Base-by-base conservation (phyloP, 2,797 vertebrate species). In the Danio jaintianensis region DNA sequence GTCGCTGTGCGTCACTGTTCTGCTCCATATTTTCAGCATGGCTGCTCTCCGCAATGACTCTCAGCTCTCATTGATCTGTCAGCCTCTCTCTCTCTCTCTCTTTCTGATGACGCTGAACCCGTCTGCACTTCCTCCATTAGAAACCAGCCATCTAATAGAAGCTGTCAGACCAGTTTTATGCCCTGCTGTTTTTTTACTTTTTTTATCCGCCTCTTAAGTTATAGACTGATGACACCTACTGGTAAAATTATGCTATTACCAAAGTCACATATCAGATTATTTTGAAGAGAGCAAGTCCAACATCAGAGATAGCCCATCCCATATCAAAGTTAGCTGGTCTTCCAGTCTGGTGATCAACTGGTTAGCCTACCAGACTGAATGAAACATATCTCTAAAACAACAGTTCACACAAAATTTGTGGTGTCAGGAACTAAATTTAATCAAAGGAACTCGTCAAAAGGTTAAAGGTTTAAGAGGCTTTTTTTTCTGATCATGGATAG, bases 11-110 rank as follows among this genome's bases (percentile, higher is more conserved):
- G 91, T 93, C 92, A 93, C 87, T 85, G 88, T 89, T 90, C 87
- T 90, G 91, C 88, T 92, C 89, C 88, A 90, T 90, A 90, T 90
- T 92, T 93, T 93, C 89, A 89, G 90, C 92, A 92, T 93, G 93
- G 92, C 92, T 93, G 92, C 90, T 92, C 92, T 91, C 88, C 87
- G 92, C 89, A 82, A 90, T 93, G 84, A 85, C 90, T 90, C 89
- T 87, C 86, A 92, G 45, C 48, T 6, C 36, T 48, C 68, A 87
- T 80, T 69, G 80, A 78, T 80, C 75, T 47, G 77, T 68, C 69
- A 79, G 73, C 68, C 79, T 81, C 58, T 75, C 56, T 78, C 47
- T 62, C 50, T 29, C n/a, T n/a, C 79, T 81, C 58, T 75, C 56
- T 78, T 47, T 62, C 50, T 55, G 56, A 79, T 74, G 62, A 67